Conservation (phyloP, 2,797 vertebrate genomes). For the Spinus pinus region DNA sequence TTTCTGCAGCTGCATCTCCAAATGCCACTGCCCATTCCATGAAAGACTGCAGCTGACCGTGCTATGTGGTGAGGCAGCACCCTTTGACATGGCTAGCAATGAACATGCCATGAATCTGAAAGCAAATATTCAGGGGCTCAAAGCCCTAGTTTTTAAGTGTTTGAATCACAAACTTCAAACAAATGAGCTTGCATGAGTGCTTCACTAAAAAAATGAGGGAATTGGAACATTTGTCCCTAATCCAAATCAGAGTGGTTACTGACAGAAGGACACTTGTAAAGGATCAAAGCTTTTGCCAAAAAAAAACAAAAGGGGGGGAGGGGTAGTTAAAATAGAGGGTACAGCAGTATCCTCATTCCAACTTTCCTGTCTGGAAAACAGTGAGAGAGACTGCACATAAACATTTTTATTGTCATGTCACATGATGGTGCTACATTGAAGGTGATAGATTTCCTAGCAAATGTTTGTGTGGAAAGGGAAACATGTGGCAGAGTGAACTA, state of each 20-base stretch:
- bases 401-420: slow-evolving; percentile 24
- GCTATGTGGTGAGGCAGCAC: background rate
- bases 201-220: background rate
- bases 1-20: background rate
- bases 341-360: background rate
- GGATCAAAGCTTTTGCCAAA: background rate
- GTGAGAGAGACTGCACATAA: background rate
- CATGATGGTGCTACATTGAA: slow-evolving; percentile 33
- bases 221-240: slow-evolving; percentile 17
- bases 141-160: background rate
- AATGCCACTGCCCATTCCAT: background rate
- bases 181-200: background rate
- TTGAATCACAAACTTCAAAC: slow-evolving; percentile 7
- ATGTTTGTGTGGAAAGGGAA: slow-evolving; percentile 20
- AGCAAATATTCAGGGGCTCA: background rate
- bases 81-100: background rate
- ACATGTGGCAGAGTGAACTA: background rate
- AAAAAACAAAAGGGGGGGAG: background rate
- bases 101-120: background rate
- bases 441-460: slow-evolving; percentile 34
- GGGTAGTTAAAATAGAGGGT: background rate
- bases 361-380: background rate
- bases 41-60: background rate
- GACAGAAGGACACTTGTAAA: background rate
- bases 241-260: slow-evolving; percentile 6